phyloP scores from a whole-genome alignment of 2,888 invertebrate genomes.

The Leucophora obtusa region DNA sequence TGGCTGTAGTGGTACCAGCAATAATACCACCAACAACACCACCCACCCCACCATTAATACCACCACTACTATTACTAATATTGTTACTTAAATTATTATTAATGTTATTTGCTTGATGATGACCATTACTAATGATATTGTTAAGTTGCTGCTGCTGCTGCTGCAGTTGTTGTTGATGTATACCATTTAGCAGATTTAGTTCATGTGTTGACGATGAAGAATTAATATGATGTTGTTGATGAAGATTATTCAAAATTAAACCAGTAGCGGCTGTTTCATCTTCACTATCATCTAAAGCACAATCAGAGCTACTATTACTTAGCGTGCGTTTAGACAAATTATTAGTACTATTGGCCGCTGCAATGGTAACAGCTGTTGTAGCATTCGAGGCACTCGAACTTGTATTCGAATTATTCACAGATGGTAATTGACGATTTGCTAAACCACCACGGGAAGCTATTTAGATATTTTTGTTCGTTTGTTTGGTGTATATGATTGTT shows the following conservation, averaged over 20 bases:
- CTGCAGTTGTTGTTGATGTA: slow-evolving; percentile 73
- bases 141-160: slow-evolving; percentile 71
- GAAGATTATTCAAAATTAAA: slow-evolving; percentile 47
- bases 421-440: slow-evolving; percentile 86
- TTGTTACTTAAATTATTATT: slow-evolving; percentile 44
- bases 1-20: slow-evolving; percentile 75
- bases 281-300: slow-evolving; percentile 75
- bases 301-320: slow-evolving; percentile 72
- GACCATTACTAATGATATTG: slow-evolving; percentile 70
- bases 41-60: slow-evolving; percentile 31
- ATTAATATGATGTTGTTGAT: slow-evolving; percentile 47
- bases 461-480: slow-evolving; percentile 62
- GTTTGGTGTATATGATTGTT: slow-evolving; percentile 51
- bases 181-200: slow-evolving; percentile 78
- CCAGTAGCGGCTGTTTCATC: slow-evolving; percentile 67
- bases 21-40: slow-evolving; percentile 31
- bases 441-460: slow-evolving; percentile 86
- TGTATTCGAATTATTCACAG: slow-evolving; percentile 68
- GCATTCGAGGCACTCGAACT: slow-evolving; percentile 64
- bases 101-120: slow-evolving; percentile 34
- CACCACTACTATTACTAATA: slow-evolving; percentile 37
- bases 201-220: slow-evolving; percentile 63
- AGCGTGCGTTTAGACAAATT: slow-evolving; percentile 83
- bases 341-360: slow-evolving; percentile 60
- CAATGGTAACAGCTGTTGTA: slow-evolving; percentile 60